phyloP scores from a whole-genome alignment of 2,797 vertebrate species.

The Setipinna tenuifilis region DNA sequence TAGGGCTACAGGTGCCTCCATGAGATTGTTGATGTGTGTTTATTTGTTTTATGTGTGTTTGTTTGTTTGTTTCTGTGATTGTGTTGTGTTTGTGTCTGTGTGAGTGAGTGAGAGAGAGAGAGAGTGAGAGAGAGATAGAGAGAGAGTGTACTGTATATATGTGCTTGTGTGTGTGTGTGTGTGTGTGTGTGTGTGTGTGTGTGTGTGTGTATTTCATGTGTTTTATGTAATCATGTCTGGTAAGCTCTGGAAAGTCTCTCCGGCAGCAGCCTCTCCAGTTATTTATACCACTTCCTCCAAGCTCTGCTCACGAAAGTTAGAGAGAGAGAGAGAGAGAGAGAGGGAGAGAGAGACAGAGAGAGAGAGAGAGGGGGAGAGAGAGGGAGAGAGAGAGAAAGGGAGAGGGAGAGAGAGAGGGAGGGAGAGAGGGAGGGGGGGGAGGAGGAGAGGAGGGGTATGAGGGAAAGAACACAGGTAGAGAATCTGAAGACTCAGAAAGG shows the following conservation, averaged over 20 bases:
- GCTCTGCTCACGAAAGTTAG: too few species aligned
- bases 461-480: too few species aligned
- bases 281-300: slow-evolving; percentile 12
- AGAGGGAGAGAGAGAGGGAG: too few species aligned
- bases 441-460: too few species aligned
- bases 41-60: neutral
- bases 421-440: too few species aligned
- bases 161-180: neutral
- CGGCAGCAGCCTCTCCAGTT: slow-evolving; percentile 10
- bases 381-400: too few species aligned
- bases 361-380: too few species aligned
- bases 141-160: neutral
- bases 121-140: too few species aligned
- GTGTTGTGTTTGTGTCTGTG: neutral
- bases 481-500: too few species aligned
- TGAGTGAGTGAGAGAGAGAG: neutral
- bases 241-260: slow-evolving; percentile 22
- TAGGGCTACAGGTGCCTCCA: neutral
- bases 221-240: slow-evolving; percentile 19
- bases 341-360: too few species aligned
- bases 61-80: neutral
- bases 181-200: neutral
- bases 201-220: neutral
- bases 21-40: neutral
- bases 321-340: too few species aligned